Evolutionary conservation across 1,140 invertebrate genomes (phyloP).

Genomic region (Penaeus indicus): DNA sequence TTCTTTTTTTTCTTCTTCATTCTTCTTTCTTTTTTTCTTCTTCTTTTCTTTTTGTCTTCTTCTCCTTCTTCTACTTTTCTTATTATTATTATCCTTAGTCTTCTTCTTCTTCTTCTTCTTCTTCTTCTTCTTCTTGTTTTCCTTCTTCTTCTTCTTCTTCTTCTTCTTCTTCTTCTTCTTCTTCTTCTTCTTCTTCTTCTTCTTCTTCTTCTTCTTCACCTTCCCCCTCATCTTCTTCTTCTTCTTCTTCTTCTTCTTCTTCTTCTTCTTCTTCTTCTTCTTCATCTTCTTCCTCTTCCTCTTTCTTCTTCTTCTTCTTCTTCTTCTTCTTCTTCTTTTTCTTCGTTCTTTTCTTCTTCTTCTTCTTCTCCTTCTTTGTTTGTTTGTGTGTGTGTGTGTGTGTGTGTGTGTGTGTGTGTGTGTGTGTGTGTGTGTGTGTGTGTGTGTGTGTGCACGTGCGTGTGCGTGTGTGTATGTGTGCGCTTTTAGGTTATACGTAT

Average conservation of each 20-base stretch:
- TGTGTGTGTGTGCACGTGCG: too few species aligned
- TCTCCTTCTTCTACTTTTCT: background rate
- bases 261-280: background rate
- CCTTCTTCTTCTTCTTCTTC: background rate
- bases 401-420: too few species aligned
- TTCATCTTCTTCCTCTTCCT: background rate
- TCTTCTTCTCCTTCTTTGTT: background rate
- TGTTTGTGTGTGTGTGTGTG: too few species aligned
- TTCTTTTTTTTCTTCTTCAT: background rate
- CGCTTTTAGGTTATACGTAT: too few species aligned
- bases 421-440: too few species aligned
- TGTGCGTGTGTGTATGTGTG: too few species aligned
- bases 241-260: background rate
- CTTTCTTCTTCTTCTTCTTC: background rate
- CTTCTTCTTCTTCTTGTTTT: too few species aligned
- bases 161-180: background rate
- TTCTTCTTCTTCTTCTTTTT: background rate
- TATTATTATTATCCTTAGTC: too few species aligned
- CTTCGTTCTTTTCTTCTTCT: background rate
- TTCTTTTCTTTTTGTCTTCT: background rate
- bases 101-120: background rate
- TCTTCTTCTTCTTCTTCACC: background rate
- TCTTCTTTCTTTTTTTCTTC: background rate
- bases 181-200: too few species aligned
- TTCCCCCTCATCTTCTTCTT: background rate